Conservation (phyloP, 92 coral and sea anemone species). For the Palythoa caribaeorum region DNA sequence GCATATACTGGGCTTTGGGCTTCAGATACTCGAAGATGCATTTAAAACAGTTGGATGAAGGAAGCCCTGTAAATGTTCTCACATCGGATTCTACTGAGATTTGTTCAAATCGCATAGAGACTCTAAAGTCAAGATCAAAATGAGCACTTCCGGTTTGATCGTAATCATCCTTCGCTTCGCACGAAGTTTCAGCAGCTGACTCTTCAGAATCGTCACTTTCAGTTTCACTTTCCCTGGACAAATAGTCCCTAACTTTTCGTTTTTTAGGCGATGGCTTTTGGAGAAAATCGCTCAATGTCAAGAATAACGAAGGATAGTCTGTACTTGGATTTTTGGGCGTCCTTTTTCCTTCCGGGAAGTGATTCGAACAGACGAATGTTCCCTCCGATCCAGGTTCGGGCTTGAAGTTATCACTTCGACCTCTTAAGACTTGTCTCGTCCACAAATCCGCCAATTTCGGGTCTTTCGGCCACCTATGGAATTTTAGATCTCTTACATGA, state of each 20-base stretch:
- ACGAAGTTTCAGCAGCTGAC: constrained; percentile 7
- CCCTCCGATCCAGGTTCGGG: constrained; percentile 23
- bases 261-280: constrained; percentile 13
- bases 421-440: constrained; percentile 28
- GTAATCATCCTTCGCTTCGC: constrained; percentile 7
- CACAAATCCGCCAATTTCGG: constrained; percentile 19
- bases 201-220: background rate
- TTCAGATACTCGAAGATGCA: constrained; percentile 53
- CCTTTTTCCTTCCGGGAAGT: constrained; percentile 31
- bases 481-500: constrained; percentile 43
- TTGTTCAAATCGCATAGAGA: constrained; percentile 5
- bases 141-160: constrained; percentile 7
- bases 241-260: constrained; percentile 9
- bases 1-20: constrained; percentile 58
- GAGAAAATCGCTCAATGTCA: constrained; percentile 1
- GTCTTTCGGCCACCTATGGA: constrained; percentile 43
- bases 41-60: constrained; percentile 56
- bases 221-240: constrained; percentile 19
- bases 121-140: constrained; percentile 7
- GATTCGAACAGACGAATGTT: constrained; percentile 46
- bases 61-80: constrained; percentile 63
- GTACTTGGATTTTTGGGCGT: background rate
- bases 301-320: constrained; percentile 5
- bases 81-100: constrained; percentile 51
- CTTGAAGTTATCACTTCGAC: constrained; percentile 40